These are phyloP conservation scores for Allophyes oxyacanthae DNA, from an alignment of 2,888 invertebrate genomes.

Conservation along the genomic window DNA sequence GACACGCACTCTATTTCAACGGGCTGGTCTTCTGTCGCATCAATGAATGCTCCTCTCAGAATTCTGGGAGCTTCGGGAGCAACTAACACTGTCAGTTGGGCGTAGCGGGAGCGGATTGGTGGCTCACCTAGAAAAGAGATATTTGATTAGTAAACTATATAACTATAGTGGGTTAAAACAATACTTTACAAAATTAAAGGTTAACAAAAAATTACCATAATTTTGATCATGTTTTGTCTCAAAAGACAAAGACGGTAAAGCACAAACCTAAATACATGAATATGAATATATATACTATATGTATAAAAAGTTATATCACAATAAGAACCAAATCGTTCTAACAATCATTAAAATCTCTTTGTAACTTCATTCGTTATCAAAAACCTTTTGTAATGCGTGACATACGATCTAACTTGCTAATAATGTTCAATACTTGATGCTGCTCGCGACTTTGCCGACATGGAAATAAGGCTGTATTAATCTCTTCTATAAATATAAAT, in stretches of 20 bases:
- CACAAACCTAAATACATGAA: too few relatives aligned
- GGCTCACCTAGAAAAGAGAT: conserved; percentile 82
- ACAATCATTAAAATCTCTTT: conserved; percentile 3
- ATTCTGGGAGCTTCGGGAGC: conserved; percentile 97
- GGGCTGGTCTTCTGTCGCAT: conserved; percentile 96
- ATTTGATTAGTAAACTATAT: not conserved
- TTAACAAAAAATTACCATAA: too few relatives aligned
- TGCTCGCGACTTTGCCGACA: not conserved
- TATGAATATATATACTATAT: too few relatives aligned
- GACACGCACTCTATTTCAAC: conserved; percentile 97
- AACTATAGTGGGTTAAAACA: too few relatives aligned
- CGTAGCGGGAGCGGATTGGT: conserved; percentile 95
- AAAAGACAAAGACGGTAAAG: too few relatives aligned
- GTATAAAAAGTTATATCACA: too few relatives aligned
- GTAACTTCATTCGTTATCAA: not conserved
- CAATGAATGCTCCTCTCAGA: conserved; percentile 94
- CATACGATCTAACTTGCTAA: not conserved
- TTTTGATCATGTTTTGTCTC: too few relatives aligned
- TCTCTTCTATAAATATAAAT: too few relatives aligned
- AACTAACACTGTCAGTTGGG: conserved; percentile 95
- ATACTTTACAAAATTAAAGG: too few relatives aligned
- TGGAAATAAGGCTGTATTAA: too few relatives aligned
- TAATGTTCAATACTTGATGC: not conserved
- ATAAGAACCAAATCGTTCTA: too few relatives aligned
- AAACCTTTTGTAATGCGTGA: conserved; percentile 5